A percentile compares a stretch with the other conserved stretches of the same genome.
phyloP scores from a whole-genome alignment of 2,888 invertebrate genomes.

The Polydrusus pterygomalis region DNA sequence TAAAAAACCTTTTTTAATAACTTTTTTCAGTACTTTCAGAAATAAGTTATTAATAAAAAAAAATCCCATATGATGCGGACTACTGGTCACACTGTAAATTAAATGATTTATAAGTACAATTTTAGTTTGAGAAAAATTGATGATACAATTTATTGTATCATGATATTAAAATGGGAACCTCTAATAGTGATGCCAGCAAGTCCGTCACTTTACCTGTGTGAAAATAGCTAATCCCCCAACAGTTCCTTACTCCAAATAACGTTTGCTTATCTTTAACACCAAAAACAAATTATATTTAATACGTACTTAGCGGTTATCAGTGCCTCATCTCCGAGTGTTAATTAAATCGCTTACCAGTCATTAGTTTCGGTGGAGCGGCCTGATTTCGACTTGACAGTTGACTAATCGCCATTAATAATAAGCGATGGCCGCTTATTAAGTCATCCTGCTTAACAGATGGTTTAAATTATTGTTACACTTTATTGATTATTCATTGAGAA shows the following conservation, averaged over 20 bases:
- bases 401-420: conserved; percentile 68
- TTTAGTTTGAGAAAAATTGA: too few relatives aligned
- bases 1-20: too few relatives aligned
- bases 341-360: conserved; percentile 62
- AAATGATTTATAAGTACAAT: too few relatives aligned
- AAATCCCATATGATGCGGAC: too few relatives aligned
- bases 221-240: background rate
- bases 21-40: too few relatives aligned
- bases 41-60: too few relatives aligned
- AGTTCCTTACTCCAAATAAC: conserved; percentile 32
- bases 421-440: conserved; percentile 57
- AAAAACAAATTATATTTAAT: conserved; percentile 57
- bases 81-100: too few relatives aligned
- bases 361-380: conserved; percentile 60
- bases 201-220: background rate
- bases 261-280: conserved; percentile 52
- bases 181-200: background rate
- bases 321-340: conserved; percentile 56
- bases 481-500: conserved; percentile 8
- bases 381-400: conserved; percentile 64
- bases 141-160: too few relatives aligned
- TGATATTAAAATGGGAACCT: too few relatives aligned
- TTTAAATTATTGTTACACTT: conserved; percentile 19
- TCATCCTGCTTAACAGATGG: conserved; percentile 34
- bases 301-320: conserved; percentile 47